Evolutionary conservation across 2,888 invertebrate species (phyloP), one percentile per base, ranked within the genome.

Genomic region (Drosophila hamatofila): DNA sequence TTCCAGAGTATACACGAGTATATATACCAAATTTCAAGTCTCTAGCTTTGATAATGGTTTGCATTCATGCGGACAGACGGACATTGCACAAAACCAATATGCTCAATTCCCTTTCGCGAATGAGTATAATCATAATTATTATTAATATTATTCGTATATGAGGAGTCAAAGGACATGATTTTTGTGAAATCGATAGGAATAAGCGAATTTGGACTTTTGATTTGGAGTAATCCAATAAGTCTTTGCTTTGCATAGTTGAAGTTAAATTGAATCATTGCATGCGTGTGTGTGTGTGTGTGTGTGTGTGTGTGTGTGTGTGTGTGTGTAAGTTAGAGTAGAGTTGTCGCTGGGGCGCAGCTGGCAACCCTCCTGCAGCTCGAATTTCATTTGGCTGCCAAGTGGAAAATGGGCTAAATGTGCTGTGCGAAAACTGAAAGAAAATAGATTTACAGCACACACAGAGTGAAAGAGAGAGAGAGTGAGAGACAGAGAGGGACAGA

Each of bases 181-280:
- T 42, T 54, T 25, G 25, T 25, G 16, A 61, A 62, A 72, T 57
- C 55, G 48, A 59, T 62, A 46, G 46, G 59, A 62, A 67, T 63
- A 63, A 57, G 52, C 44, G 54, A 57, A 67, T 60, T 44, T 57
- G 12, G 41, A 41, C 48, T 41, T 41, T 73, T 37, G 42, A 77
- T 61, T 58, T 41, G 9, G 14, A 55, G 27, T 30, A 48, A 30
- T 30, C 9, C 30, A 30, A 30, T 30, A 30, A 30, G 30, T 30
- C 30, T 30, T 30, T 30, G 30, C 30, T 30, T 30, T 30, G 64
- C 72, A 74, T 61, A 65, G 60, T 56, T 66, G 59, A 59, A 60
- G 62, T 59, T 58, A 68, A 82, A 78, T 87, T 71, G 75, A 82
- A 86, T 83, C 64, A 67, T 60, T 30, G 63, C 69, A 67, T 69